Evolutionary conservation across 2,113 vertebrate species (phyloP).

Genomic region (Colistium nudipinnis): DNA sequence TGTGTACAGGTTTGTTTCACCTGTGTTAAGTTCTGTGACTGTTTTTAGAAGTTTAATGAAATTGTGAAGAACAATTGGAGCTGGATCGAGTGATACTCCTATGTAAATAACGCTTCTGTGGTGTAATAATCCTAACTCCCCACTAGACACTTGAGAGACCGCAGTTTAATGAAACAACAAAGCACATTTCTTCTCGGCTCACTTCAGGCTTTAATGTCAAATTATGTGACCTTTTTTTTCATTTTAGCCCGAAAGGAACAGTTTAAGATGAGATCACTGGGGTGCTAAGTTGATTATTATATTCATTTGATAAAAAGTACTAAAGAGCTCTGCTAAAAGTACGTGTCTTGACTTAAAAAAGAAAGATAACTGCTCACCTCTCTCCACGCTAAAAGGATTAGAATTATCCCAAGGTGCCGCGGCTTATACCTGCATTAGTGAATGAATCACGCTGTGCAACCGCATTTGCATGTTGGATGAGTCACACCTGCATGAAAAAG

Average conservation of each 20-base stretch:
- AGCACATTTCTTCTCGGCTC: slow-evolving; percentile 3
- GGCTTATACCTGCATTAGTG: background rate
- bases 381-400: slow-evolving; percentile 1
- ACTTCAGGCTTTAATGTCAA: background rate
- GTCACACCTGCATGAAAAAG: slow-evolving; percentile 16
- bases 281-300: background rate
- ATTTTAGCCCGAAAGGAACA: background rate
- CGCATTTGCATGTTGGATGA: background rate
- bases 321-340: slow-evolving; percentile 21
- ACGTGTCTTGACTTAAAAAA: background rate
- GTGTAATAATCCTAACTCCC: slow-evolving; percentile 2
- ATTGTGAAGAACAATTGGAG: too few relatives aligned
- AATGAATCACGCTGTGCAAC: background rate
- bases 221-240: slow-evolving; percentile 6
- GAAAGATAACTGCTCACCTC: background rate
- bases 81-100: background rate
- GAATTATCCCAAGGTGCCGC: background rate
- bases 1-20: background rate
- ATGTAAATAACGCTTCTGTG: background rate
- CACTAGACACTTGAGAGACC: background rate
- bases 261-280: background rate
- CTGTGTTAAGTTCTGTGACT: background rate
- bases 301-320: background rate
- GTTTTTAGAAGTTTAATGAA: too few relatives aligned
- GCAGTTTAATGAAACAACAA: slow-evolving; percentile 20